Conservation (phyloP, 2,797 vertebrate species). For the Anabacerthia variegaticeps region DNA sequence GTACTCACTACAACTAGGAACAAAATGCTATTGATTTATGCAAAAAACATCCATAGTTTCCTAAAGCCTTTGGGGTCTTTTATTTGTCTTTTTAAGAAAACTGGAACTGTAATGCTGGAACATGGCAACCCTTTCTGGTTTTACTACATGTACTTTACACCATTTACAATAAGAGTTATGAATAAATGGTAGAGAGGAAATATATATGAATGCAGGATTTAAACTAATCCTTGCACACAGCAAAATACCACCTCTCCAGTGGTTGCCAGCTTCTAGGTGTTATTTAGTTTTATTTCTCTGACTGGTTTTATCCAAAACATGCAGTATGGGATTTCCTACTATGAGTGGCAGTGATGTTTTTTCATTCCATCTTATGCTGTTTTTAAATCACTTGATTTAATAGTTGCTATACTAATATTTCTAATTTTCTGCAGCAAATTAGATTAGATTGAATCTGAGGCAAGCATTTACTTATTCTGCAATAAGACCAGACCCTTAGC, state of each 20-base stretch:
- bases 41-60: neutral
- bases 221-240: neutral
- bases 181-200: neutral
- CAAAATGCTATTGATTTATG: neutral
- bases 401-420: neutral
- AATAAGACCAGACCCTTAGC: neutral
- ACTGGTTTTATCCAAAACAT: neutral
- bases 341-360: neutral
- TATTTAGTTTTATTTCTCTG: neutral
- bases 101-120: neutral
- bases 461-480: slow-evolving; percentile 5
- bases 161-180: neutral
- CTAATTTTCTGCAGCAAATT: slow-evolving; percentile 20
- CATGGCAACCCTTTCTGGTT: neutral
- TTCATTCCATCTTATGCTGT: neutral
- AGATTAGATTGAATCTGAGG: neutral
- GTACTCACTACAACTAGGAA: neutral
- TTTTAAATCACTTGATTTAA: slow-evolving; percentile 24
- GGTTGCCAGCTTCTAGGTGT: neutral
- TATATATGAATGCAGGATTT: neutral
- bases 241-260: neutral
- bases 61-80: neutral
- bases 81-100: neutral
- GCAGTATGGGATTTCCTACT: neutral
- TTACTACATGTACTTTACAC: neutral